Evolutionary conservation across 2,797 vertebrate species (phyloP).

Genomic region (Sardinella longiceps): DNA sequence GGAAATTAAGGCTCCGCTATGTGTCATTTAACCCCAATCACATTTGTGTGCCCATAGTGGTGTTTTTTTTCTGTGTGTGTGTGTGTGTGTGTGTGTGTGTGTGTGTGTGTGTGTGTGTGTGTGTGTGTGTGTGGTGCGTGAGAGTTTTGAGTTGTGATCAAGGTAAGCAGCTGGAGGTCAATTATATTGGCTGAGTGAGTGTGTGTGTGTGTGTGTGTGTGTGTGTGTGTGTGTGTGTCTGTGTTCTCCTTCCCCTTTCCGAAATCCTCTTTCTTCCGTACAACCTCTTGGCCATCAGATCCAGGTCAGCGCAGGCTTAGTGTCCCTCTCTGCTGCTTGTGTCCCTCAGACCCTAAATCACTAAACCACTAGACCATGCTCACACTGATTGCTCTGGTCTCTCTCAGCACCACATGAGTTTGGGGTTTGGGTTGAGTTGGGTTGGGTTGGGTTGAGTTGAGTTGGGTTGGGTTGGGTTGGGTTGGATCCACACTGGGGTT

Average conservation of each 20-base stretch:
- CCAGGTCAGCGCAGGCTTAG: slow-evolving; percentile 2
- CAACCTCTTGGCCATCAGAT: background rate
- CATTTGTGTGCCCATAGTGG: background rate
- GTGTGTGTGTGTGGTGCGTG: background rate
- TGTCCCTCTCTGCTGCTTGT: background rate
- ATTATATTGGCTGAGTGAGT: background rate
- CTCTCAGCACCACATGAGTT: background rate
- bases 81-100: background rate
- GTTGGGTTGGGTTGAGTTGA: too few relatives aligned
- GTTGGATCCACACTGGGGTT: background rate
- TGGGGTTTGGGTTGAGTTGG: background rate
- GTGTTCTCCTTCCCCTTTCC: background rate
- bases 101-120: background rate
- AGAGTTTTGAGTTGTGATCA: background rate
- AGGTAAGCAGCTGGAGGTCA: background rate
- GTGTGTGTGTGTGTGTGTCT: background rate
- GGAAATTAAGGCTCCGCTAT: background rate
- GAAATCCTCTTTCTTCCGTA: background rate
- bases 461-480: background rate
- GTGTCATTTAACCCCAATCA: background rate
- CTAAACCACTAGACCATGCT: too few relatives aligned
- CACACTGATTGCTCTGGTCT: background rate
- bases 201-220: background rate
- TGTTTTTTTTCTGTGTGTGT: background rate
- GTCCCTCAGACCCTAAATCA: background rate